Base-by-base conservation (phyloP, 2,113 vertebrate species). In the Tachuris rubrigastra region DNA sequence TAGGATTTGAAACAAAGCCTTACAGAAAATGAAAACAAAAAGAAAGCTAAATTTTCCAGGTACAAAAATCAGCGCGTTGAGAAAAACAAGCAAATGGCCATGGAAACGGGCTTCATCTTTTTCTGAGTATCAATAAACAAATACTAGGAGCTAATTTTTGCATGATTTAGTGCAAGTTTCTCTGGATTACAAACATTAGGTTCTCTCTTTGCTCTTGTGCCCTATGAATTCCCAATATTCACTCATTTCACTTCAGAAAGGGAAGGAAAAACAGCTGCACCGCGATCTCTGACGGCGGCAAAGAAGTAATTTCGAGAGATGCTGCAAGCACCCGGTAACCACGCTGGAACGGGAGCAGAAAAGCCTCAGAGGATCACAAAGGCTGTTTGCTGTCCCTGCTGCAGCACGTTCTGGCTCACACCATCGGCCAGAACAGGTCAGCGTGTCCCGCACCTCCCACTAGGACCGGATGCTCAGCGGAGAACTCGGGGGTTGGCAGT, bases 251-350 rank as follows among this genome's bases (percentile, higher is more conserved):
- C 69, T 69, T 80, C 31, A 8, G 27, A 85, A 79, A 85, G 10
- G 7, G 20, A 90, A 82, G 28, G 37, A 14, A 56, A 87, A 72
- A 52, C n/a, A 23, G 7, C 21, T 68, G 35, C 65, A 41, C 65
- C 65, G 83, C 72, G 8, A 27, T 55, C 58, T 80, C 72, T 69
- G 46, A 47, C 39, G 56, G 75, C 17, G n/a, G 58, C 63, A 23
- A 12, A 16, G 1, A 4, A 73, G 33, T 50, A 0, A 0, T 80
- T 73, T 62, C 50, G 65, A 31, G 41, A 69, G 49, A 52, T 37
- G 47, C 2, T 62, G 14, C 21, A 62, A 77, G 28, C 28, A 63
- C 13, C 5, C 19, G 42, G 23, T 24, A 68, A 74, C 71, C 18
- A 44, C 44, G 8, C 9, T 8, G 21, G 8, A 60, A 18, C 5